Evolutionary conservation across 2,113 vertebrate species (phyloP), one percentile per base, ranked within the genome.

Genomic region (Alethe diademata): DNA sequence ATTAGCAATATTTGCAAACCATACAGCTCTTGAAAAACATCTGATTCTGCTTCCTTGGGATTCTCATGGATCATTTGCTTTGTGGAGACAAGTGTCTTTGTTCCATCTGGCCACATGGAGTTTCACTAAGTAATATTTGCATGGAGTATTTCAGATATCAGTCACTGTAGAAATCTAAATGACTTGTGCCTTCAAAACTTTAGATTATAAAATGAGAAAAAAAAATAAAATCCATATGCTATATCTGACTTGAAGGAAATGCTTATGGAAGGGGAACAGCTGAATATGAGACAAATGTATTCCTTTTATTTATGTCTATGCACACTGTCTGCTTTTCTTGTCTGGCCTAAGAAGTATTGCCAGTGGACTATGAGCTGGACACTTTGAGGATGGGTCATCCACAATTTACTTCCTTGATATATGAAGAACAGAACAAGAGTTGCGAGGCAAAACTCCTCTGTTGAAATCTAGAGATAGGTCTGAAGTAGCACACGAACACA

Each of bases 201-300:
- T 38, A 20, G 67, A 58, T 76, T 57, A 66, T 75, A 94, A 61
- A 75, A 67, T 12, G 25, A 66, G 62, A 42, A 87, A 73, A 84
- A 58, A 83, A 67, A 79, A 25, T 26, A 26, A 84, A 92, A 83
- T 31, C 19, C 38, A n/a, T 71, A 47, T 6, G 22, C 56, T 89
- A 23, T 33, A 25, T 54, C n/a, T 81, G 51, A 65, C 89, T 87
- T 42, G 42, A 78, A 91, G 88, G 86, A 92, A 89, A 50, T 35
- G 45, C 40, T 93, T 64, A 28, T 47, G 42, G 56, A 91, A 43
- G 12, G 19, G 19, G 60, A 83, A 65, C 36, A 78, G 31, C 48
- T 88, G 57, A 91, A 43, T 38, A 70, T 57, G 91, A 93, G 74
- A 47, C 26, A 56, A 73, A 29, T 26, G 5, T 47, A n/a, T 33